Evolutionary conservation across 2,888 invertebrate species (phyloP), one percentile per base, ranked within the genome.

Genomic region (Opisthograptis luteolata): DNA sequence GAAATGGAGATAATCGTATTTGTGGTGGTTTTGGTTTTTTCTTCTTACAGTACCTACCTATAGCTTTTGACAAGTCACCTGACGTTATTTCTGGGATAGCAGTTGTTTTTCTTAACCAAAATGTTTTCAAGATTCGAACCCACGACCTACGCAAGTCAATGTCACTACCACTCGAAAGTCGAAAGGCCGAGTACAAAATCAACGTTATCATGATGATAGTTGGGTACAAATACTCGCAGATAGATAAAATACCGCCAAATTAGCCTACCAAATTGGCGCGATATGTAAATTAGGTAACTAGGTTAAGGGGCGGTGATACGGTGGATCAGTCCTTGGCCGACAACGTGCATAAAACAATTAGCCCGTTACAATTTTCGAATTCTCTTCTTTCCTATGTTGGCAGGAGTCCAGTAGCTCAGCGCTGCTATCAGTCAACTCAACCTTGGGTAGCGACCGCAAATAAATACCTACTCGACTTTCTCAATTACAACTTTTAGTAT

Each of bases 361-460:
- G 50, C 52, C 60, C 30, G 40, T 31, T 51, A 54, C 53, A 57
- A 54, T 51, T 60, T 62, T 51, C 48, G 51, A 58, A 61, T 62
- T 62, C 45, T 56, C n/a, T 17, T 39, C 10, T 59, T 50, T 54
- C 53, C 58, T 53, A 46, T 60, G 42, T 76, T 84, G 84, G 62
- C 57, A 42, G 7, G 5, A 71, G 77, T 79, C 81, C 70, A 73
- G 67, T 67, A 59, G 66, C 79, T 75, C 41, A 7, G 13, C 28
- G 24, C 22, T 15, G 14, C 22, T 24, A 24, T 45, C 35, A 36
- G 8, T 41, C 24, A 10, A 8, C 7, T 3, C 24, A 40, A 82
- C 84, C 86, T 86, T 85, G 86, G 69, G 56, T 62, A 65, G 58
- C 51, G 44, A 77, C 76, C 79, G 70, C 72, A 82, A 84, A 84